Evolutionary conservation across 2,797 vertebrate genomes (phyloP).

Genomic region (Apogon talboti): DNA sequence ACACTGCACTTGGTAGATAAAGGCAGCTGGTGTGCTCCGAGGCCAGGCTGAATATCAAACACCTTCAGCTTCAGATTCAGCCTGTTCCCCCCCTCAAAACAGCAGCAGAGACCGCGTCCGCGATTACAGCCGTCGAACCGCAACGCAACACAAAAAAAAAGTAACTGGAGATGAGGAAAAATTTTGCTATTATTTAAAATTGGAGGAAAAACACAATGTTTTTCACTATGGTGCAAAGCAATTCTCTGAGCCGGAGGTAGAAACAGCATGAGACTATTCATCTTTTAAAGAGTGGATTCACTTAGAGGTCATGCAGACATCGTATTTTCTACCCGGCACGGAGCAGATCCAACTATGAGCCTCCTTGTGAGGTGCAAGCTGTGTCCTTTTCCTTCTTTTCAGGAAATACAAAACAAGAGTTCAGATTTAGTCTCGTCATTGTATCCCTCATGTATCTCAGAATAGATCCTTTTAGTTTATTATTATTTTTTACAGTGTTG

Average conservation of each 20-base stretch:
- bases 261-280: conserved; percentile 64
- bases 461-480: background rate
- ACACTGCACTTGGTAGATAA: conserved; percentile 71
- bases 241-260: conserved; percentile 57
- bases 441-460: conserved; percentile 8
- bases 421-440: conserved; percentile 42
- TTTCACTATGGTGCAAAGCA: conserved; percentile 61
- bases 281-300: conserved; percentile 61
- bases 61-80: conserved; percentile 57
- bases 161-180: conserved; percentile 61
- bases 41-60: conserved; percentile 71
- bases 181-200: conserved; percentile 79
- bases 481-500: conserved; percentile 21
- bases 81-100: conserved; percentile 40
- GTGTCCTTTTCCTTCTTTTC: conserved; percentile 30
- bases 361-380: conserved; percentile 38
- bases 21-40: conserved; percentile 65
- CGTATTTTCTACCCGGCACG: conserved; percentile 55
- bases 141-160: conserved; percentile 16
- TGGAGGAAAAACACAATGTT: conserved; percentile 58
- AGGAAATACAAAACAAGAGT: conserved; percentile 21
- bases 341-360: conserved; percentile 53
- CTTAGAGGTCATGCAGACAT: conserved; percentile 63
- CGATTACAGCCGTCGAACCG: conserved; percentile 62
- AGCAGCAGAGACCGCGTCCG: conserved; percentile 57